A percentile compares a stretch with the other conserved stretches of the same genome.
Evolutionary conservation across 2,888 invertebrate genomes (phyloP).

Genomic region (Antheraea yamamai): DNA sequence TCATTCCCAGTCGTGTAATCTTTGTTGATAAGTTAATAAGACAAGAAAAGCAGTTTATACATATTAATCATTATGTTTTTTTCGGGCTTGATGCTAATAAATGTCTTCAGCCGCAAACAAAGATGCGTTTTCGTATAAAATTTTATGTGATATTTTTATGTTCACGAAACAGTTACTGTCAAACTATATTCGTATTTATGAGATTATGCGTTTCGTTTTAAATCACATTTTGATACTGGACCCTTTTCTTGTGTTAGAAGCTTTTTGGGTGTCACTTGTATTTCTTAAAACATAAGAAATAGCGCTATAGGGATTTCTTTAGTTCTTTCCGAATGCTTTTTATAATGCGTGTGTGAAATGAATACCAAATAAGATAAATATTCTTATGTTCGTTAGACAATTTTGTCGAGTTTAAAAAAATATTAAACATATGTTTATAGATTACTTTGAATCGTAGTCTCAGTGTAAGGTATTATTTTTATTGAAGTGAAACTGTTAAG

Average conservation of each 20-base stretch:
- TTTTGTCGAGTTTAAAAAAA: too few relatives aligned
- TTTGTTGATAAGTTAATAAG: background rate
- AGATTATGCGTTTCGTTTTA: constrained; percentile 45
- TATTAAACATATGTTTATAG: too few relatives aligned
- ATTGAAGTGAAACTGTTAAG: too few relatives aligned
- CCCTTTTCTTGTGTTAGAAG: constrained; percentile 3
- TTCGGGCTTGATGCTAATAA: constrained; percentile 25
- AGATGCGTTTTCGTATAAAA: constrained; percentile 35
- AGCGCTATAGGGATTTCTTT: background rate
- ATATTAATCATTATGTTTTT: background rate
- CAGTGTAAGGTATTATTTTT: too few relatives aligned
- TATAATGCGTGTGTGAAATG: background rate
- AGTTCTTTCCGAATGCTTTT: background rate
- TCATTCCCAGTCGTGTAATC: background rate
- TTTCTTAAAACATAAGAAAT: background rate
- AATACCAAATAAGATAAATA: background rate
- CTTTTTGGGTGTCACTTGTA: background rate
- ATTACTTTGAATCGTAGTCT: too few relatives aligned
- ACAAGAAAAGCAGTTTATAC: background rate
- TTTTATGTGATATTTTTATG: constrained; percentile 55
- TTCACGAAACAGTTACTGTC: constrained; percentile 39
- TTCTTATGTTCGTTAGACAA: too few relatives aligned
- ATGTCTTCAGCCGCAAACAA: constrained; percentile 46
- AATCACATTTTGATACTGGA: constrained; percentile 31
- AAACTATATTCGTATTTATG: constrained; percentile 53